Evolutionary conservation across 2,113 vertebrate genomes (phyloP).

Genomic region (Tylochromis polylepis): DNA sequence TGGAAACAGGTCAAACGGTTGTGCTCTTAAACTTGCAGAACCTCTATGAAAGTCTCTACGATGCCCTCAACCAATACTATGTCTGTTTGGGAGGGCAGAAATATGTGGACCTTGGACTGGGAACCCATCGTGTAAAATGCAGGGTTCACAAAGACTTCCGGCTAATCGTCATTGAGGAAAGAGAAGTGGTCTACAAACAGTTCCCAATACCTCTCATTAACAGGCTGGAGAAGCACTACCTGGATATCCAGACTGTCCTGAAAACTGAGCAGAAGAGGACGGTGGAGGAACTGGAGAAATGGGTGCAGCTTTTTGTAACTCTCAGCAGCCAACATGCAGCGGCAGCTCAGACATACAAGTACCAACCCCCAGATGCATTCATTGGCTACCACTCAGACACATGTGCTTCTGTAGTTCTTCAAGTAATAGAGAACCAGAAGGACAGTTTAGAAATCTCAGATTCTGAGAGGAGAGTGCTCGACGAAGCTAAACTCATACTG

Average conservation of each 20-base stretch:
- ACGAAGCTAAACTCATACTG: conserved; percentile 74
- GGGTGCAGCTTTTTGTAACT: conserved; percentile 75
- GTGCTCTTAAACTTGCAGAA: conserved; percentile 93
- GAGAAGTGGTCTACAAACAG: conserved; percentile 84
- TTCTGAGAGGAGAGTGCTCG: conserved; percentile 33
- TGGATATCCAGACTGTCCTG: conserved; percentile 86
- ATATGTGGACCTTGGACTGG: conserved; percentile 92
- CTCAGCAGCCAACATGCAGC: conserved; percentile 15
- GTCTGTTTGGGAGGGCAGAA: conserved; percentile 91
- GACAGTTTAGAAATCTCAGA: background rate
- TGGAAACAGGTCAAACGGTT: conserved; percentile 90
- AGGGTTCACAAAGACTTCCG: conserved; percentile 87
- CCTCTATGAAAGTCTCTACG: conserved; percentile 96
- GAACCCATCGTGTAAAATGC: conserved; percentile 95
- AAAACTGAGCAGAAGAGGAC: conserved; percentile 69
- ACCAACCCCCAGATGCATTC: conserved; percentile 81
- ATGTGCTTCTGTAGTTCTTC: conserved; percentile 86
- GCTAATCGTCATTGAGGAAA: conserved; percentile 92
- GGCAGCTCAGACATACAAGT: conserved; percentile 53
- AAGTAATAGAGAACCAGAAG: conserved; percentile 70
- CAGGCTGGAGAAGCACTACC: conserved; percentile 94
- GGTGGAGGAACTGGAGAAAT: conserved; percentile 73
- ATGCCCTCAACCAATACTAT: conserved; percentile 96
- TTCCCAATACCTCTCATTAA: conserved; percentile 96
- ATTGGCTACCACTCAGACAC: conserved; percentile 88